Base-by-base conservation (phyloP, 1,140 invertebrate species). In the Euglossa dilemma region DNA sequence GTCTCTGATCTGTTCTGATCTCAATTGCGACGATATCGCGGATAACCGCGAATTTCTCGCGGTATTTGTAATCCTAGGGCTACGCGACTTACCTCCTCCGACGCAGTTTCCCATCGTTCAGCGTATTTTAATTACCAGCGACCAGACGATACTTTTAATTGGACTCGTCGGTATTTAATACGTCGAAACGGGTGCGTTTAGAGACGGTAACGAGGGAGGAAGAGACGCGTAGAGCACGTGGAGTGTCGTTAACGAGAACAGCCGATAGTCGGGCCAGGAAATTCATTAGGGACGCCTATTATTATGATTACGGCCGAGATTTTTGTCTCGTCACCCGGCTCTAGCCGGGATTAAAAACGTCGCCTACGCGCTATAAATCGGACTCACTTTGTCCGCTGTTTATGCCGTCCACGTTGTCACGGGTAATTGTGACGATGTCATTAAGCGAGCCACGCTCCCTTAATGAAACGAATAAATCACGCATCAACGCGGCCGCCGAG, bases 381-480 rank as follows among this genome's bases (percentile, higher is more conserved):
- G 54, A 45, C 20, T n/a, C 54, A 45, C 18, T 61, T 59, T 47
- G 54, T 59, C 14, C 43, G n/a, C 14, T 59, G 69, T 54, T 71
- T 36, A 25, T n/a, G 56, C 23, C 23, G 43, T 45, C 43, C 56
- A 74, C 72, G 47, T 74, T 47, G 56, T 74, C 56, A 6, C 43
- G n/a, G 43, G n/a, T 47, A 47, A 73, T 73, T 73, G 20, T 57
- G 71, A 74, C 56, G 54, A 73, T 59, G 54, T 73, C 71, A 59
- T 74, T 74, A 74, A 74, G n/a, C 54, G 56, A 5, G 12, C 52
- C 12, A 9, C 20, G 28, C 56, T 57, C 54, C 54, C 20, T 36
- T 74, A 74, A 74, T 74, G 72, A 74, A 74, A 74, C 56, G n/a
- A 74, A 74, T 74, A 59, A 74, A 74, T 74, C 56, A 73, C 71